phyloP scores from a whole-genome alignment of 2,888 invertebrate genomes.

The Eupithecia exiguata region DNA sequence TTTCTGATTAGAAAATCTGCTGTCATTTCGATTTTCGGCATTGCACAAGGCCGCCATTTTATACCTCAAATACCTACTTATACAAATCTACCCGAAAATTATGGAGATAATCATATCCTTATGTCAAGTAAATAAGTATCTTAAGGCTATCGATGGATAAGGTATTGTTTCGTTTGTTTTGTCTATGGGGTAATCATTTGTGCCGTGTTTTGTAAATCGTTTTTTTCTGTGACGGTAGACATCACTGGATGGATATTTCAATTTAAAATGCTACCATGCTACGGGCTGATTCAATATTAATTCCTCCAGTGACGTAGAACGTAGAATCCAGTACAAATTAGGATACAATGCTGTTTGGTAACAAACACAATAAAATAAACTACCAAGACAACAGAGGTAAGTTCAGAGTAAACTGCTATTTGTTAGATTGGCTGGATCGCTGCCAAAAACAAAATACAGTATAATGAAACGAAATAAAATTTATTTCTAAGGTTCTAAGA shows the following conservation, averaged over 20 bases:
- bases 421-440: slow-evolving; percentile 34
- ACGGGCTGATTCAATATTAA: not conserved
- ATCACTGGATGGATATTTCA: not conserved
- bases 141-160: no score
- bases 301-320: not conserved
- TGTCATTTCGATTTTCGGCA: not conserved
- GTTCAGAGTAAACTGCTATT: slow-evolving; percentile 21
- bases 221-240: not conserved
- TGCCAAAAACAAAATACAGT: slow-evolving; percentile 39
- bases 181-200: not conserved
- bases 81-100: no score
- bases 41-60: not conserved
- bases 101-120: no score
- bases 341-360: not conserved
- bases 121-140: no score
- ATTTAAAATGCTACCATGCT: not conserved
- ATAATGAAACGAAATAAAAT: slow-evolving; percentile 9
- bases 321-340: slow-evolving; percentile 1
- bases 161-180: not conserved
- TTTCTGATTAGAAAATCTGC: no score
- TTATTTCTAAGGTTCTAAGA: not conserved
- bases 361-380: slow-evolving; percentile 23
- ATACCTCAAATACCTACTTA: no score
- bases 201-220: not conserved
- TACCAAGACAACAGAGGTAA: slow-evolving; percentile 25